phyloP scores from a whole-genome alignment of 1,140 invertebrate species.

The Atta texana region DNA sequence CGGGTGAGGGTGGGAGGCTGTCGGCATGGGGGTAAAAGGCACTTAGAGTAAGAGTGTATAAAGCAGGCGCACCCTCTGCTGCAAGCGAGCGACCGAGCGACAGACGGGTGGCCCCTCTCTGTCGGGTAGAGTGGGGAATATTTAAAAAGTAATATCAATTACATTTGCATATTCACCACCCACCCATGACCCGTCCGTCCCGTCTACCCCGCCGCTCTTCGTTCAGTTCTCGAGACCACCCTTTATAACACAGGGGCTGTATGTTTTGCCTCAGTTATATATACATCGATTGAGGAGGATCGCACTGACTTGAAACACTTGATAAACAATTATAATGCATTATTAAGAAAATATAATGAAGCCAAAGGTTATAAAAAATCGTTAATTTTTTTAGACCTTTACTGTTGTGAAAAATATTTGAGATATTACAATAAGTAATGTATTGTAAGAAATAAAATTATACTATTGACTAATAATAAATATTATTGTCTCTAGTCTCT shows the following conservation, averaged over 20 bases:
- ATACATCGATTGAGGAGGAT: conserved; percentile 39
- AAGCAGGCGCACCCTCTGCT: conserved; percentile 80
- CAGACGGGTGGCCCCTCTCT: conserved; percentile 77
- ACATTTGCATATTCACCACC: conserved; percentile 86
- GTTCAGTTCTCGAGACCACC: conserved; percentile 53
- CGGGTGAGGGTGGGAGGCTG: conserved; percentile 54
- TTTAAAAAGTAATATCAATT: conserved; percentile 87
- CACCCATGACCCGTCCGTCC: conserved; percentile 77
- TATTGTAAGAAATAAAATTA: background rate
- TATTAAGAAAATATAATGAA: background rate
- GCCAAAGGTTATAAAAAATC: background rate
- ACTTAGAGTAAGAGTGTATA: conserved; percentile 81
- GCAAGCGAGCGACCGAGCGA: conserved; percentile 76
- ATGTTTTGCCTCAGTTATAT: conserved; percentile 48
- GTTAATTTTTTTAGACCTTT: background rate
- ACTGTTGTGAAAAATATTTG: background rate
- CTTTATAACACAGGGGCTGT: conserved; percentile 61
- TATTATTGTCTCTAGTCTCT: background rate
- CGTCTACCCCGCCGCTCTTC: conserved; percentile 44
- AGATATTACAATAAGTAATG: background rate
- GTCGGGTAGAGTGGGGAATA: conserved; percentile 83
- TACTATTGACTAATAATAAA: background rate
- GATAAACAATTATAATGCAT: conserved; percentile 42
- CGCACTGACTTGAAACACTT: conserved; percentile 13
- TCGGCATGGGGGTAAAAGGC: conserved; percentile 80